Evolutionary conservation across 2,113 vertebrate genomes (phyloP).

Genomic region (Saimiri boliviensis): DNA sequence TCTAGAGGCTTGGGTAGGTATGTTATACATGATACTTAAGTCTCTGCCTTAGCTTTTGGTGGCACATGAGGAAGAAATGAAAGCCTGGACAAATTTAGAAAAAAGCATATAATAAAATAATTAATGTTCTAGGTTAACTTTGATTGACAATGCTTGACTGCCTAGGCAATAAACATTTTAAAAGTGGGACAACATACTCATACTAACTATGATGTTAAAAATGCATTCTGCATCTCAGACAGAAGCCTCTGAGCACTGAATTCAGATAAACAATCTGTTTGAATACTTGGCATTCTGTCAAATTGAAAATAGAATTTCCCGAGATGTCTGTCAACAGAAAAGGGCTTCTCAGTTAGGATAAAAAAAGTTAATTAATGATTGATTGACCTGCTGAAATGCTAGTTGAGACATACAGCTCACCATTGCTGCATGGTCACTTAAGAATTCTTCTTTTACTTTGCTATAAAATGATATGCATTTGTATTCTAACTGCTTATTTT

Average conservation of each 20-base stretch:
- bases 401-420: background rate
- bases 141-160: background rate
- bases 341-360: conserved; percentile 34
- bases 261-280: conserved; percentile 55
- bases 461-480: conserved; percentile 23
- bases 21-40: background rate
- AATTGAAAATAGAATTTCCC: conserved; percentile 42
- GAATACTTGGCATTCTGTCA: conserved; percentile 48
- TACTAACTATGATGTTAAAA: conserved; percentile 34
- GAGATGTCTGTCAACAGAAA: conserved; percentile 46
- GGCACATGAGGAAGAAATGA: background rate
- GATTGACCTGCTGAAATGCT: conserved; percentile 44
- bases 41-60: background rate
- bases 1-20: background rate
- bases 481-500: conserved; percentile 21
- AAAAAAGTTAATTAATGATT: conserved; percentile 66
- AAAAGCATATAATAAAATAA: background rate
- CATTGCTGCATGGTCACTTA: background rate
- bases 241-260: conserved; percentile 22
- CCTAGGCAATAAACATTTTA: background rate
- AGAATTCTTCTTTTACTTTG: background rate
- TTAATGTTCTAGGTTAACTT: background rate
- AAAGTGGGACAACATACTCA: background rate
- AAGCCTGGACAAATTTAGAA: background rate
- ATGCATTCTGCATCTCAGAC: conserved; percentile 20